Base-by-base conservation (phyloP, 2,797 vertebrate genomes). In the Spinus pinus region DNA sequence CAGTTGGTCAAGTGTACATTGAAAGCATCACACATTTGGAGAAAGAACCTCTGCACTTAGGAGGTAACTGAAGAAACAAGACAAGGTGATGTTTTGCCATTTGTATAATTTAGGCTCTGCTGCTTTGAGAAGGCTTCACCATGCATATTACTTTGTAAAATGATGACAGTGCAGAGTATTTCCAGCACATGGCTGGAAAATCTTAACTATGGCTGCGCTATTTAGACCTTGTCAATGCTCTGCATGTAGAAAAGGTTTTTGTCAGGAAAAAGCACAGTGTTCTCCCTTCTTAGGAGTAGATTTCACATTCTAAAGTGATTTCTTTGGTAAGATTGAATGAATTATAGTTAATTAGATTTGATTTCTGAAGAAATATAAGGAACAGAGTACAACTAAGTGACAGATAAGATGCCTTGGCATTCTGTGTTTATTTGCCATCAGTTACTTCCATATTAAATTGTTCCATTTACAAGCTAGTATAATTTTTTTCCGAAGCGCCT, bases 381-480 rank as follows among this genome's bases (percentile, higher is more conserved):
- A 89, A 37, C 24, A 69, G 37, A 57, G 41, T 56, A 69, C 41
- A 54, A 33, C 53, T 64, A 73, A 79, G 49, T 62, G 62, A 72
- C 62, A 91, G 50, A 61, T 50, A 85, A 84, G 41, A 82, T 85
- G 57, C 41, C 74, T 80, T 78, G 86, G 69, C 82, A 53, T 94
- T 94, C 69, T 83, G 6, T 54, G 50, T 70, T 91, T 87, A 65
- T 87, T 90, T 94, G 47, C 62, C 51, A 60, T 88, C 72, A 58
- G 61, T 73, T 93, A 72, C 79, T 93, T 92, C 64, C 31, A 35
- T 92, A 88, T 83, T 87, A 92, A 91, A 72, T 84, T 81, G 72
- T 88, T 95, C 66, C 69, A 75, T 88, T 95, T 93, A 92, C 83
- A 85, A 89, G 81, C n/a, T 31, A 81, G 70, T 78, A 42, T 91